phyloP scores from a whole-genome alignment of 2,888 invertebrate species.

The Pyrgus malvae region DNA sequence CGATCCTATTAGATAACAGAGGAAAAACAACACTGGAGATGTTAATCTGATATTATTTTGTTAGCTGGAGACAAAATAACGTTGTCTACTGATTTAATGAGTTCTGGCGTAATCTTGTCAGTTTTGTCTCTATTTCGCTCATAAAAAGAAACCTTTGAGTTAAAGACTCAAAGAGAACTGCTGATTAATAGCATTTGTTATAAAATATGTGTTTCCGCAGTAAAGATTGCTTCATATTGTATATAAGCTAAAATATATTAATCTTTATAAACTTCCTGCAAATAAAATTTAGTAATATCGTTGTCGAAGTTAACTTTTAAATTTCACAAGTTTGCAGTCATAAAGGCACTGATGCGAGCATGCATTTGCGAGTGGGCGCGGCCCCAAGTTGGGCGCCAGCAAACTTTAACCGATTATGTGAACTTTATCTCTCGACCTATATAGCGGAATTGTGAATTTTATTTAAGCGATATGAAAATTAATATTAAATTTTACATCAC shows the following conservation, averaged over 20 bases:
- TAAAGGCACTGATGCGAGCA: constrained; percentile 55
- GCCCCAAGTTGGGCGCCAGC: constrained; percentile 54
- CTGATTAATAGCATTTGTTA: too few relatives aligned
- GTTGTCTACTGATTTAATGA: constrained; percentile 1
- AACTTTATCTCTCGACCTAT: constrained; percentile 41
- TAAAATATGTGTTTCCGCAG: too few relatives aligned
- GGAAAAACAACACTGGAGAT: constrained; percentile 29
- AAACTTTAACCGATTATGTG: constrained; percentile 44
- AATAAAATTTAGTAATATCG: constrained; percentile 47
- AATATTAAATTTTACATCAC: constrained; percentile 10
- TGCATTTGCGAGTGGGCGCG: constrained; percentile 51
- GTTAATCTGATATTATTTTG: constrained; percentile 32
- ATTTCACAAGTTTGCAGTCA: constrained; percentile 47
- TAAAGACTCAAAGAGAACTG: too few relatives aligned
- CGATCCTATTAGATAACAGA: constrained; percentile 32
- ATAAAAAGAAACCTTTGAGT: not conserved
- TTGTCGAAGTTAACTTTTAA: constrained; percentile 48
- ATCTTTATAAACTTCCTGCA: not conserved
- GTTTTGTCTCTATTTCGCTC: not conserved
- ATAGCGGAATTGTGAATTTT: constrained; percentile 21
- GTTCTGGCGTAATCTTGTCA: constrained; percentile 4
- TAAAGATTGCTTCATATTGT: too few relatives aligned
- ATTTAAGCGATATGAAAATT: constrained; percentile 13
- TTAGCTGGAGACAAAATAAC: constrained; percentile 14
- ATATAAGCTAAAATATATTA: too few relatives aligned